Base-by-base conservation (phyloP, 2,888 invertebrate species). In the Pollenia labialis region DNA sequence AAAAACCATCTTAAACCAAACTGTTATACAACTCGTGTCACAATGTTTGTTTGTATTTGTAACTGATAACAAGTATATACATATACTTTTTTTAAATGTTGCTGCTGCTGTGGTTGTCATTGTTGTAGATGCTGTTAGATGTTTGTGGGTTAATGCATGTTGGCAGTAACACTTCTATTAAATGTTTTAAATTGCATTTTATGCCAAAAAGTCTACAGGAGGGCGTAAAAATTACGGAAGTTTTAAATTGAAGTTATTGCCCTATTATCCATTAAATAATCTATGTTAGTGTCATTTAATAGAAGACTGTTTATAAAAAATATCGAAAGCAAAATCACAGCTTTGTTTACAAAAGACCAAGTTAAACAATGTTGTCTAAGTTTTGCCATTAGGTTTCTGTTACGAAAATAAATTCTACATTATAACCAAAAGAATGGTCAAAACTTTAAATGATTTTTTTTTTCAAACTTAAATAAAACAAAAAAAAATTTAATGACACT, bases 101-200 rank as follows among this genome's bases (percentile, higher is more conserved):
- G 46, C 66, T 58, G 74, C 32, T 66, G 18, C 40, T 83, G 48
- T 74, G 44, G 54, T 69, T 82, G 52, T 64, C 7, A 46, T 69
- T 50, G 32, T 54, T 69, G n/a, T 44, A 46, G 44, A 46, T 72
- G 71, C 18, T 56, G 46, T 62, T 60, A 16, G 48, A 32, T 32
- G 14, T 58, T 83, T 75, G 64, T 56, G 68, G 84, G 77, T 84
- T 84, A 87, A 77, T 84, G 83, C 74, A 81, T 77, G 77, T 84
- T 87, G 84, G 87, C 87, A 87, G 68, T 64, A 81, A 74, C 87
- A 77, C 81, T 68, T 82, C 69, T 58, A 85, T 79, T 79, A 82
- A 79, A 81, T 76, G 18, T 72, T 81, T 72, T 76, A 87, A 87
- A 83, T 87, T 84, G 83, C 81, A 84, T 84, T 84, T 84, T 54